Conservation (phyloP, 2,113 vertebrate genomes). For the Echinops telfairi region DNA sequence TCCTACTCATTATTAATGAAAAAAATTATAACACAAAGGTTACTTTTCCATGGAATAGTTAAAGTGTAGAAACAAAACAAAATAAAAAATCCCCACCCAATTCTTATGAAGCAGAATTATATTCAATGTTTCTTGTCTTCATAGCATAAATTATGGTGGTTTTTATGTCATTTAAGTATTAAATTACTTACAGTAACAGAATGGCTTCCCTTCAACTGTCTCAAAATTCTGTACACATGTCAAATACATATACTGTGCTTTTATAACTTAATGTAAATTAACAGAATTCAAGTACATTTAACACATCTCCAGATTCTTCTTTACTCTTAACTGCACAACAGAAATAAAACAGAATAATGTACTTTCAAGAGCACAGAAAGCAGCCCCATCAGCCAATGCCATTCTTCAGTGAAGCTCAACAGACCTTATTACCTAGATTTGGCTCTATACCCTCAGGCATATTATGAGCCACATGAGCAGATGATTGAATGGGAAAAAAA, state of each 20-base stretch:
- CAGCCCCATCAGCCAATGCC: background rate
- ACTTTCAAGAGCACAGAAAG: conserved; percentile 57
- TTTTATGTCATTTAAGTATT: background rate
- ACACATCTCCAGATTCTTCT: background rate
- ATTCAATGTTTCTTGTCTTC: background rate
- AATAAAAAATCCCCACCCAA: no score
- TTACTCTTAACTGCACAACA: background rate
- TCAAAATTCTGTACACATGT: conserved; percentile 16
- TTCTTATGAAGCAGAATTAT: background rate
- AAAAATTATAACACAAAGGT: background rate
- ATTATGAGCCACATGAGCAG: conserved; percentile 58
- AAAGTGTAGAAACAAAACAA: background rate
- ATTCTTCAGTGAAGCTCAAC: conserved; percentile 60
- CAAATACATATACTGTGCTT: conserved; percentile 56
- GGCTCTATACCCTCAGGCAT: conserved; percentile 47
- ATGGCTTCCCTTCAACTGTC: conserved; percentile 41
- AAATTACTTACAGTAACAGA: conserved; percentile 45
- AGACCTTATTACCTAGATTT: conserved; percentile 71
- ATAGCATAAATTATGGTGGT: background rate
- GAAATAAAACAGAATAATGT: conserved; percentile 53
- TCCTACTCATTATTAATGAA: background rate
- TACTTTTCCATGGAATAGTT: background rate
- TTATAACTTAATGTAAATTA: conserved; percentile 11
- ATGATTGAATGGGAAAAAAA: conserved; percentile 75
- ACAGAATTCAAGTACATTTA: background rate